Evolutionary conservation across 2,888 invertebrate species (phyloP).

Genomic region (Pterostichus madidus): DNA sequence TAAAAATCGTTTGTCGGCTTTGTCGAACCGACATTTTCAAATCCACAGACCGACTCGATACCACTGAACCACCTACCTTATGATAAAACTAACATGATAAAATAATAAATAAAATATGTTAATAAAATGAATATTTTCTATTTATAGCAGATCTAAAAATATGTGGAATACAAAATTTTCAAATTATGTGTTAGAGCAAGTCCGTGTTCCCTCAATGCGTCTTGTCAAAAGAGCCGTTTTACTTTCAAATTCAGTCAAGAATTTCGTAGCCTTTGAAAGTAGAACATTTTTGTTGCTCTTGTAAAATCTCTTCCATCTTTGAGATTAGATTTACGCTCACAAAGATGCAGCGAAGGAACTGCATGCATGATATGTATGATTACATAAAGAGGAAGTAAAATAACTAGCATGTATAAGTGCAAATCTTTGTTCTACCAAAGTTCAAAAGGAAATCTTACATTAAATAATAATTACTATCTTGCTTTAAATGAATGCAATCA

Average conservation of each 20-base stretch:
- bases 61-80: too few species aligned
- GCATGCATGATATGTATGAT: slow-evolving; percentile 12
- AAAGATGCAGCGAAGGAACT: not conserved
- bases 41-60: too few species aligned
- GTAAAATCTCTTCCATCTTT: slow-evolving; percentile 5
- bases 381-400: not conserved
- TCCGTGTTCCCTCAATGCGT: too few species aligned
- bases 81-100: too few species aligned
- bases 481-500: slow-evolving; percentile 29
- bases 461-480: slow-evolving; percentile 11
- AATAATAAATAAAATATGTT: too few species aligned
- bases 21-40: too few species aligned
- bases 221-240: too few species aligned
- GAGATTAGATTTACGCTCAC: slow-evolving; percentile 8
- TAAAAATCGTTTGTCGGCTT: too few species aligned
- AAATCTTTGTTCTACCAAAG: slow-evolving; percentile 5
- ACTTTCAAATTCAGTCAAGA: slow-evolving; percentile 7
- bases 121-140: too few species aligned
- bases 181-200: too few species aligned
- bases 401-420: not conserved
- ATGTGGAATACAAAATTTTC: too few species aligned
- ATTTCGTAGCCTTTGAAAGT: slow-evolving; percentile 14
- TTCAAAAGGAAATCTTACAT: slow-evolving; percentile 19
- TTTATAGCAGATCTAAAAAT: too few species aligned
- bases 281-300: not conserved